These are phyloP conservation scores for Scytalopus superciliaris DNA, from an alignment of 2,113 vertebrate genomes.

Conservation along the genomic window DNA sequence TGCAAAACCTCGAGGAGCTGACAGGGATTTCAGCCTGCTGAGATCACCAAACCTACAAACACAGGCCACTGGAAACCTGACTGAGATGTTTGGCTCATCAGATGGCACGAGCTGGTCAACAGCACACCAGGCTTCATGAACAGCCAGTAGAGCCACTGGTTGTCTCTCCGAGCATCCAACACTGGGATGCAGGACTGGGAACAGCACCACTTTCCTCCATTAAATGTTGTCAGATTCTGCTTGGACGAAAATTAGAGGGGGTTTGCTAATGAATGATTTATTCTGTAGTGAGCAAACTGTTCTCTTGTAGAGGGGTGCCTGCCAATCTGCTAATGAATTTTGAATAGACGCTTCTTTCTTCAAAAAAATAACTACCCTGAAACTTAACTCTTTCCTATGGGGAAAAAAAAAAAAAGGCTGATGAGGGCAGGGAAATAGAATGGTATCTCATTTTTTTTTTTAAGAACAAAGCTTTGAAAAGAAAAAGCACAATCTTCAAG, in stretches of 20 bases:
- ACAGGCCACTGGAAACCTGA: not conserved
- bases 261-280: constrained; percentile 18
- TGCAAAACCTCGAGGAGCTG: not conserved
- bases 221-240: not conserved
- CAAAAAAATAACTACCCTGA: not conserved
- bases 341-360: not conserved
- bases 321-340: not conserved
- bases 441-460: not conserved
- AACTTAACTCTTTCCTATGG: not conserved
- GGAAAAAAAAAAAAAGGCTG: not conserved
- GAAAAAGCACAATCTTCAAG: not conserved
- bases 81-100: not conserved
- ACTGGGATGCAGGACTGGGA: not conserved
- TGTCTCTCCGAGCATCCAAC: not conserved
- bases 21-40: not conserved
- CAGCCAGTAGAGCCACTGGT: not conserved
- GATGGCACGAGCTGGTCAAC: not conserved
- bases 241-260: not conserved
- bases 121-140: not conserved
- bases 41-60: not conserved
- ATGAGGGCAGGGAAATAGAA: not conserved
- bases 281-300: not conserved
- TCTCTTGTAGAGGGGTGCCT: not conserved
- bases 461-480: not conserved
- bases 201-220: not conserved